Evolutionary conservation across 2,113 vertebrate species (phyloP).

Genomic region (Phycodurus eques): DNA sequence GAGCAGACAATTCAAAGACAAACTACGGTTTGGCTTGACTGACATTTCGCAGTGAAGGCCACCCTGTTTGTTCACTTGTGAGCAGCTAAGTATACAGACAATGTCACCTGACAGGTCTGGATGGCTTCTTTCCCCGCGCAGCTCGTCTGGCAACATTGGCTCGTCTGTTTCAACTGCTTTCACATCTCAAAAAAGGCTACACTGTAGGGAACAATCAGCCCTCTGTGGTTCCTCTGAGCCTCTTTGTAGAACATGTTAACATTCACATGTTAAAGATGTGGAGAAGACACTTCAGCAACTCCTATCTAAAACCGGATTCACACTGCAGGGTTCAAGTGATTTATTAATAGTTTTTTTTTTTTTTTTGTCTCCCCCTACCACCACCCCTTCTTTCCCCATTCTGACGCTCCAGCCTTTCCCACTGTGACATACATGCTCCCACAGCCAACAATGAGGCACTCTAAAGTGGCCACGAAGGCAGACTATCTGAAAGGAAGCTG

Average conservation of each 20-base stretch:
- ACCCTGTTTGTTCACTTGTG: background rate
- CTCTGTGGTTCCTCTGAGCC: slow-evolving; percentile 1
- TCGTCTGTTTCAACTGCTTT: slow-evolving; percentile 28
- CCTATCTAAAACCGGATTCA: background rate
- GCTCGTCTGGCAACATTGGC: slow-evolving; percentile 40
- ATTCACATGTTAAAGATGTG: background rate
- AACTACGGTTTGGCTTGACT: background rate
- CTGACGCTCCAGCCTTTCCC: no score
- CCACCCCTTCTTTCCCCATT: no score
- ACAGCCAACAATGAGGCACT: no score
- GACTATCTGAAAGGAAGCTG: no score
- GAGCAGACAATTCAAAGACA: background rate
- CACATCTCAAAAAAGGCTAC: slow-evolving; percentile 13
- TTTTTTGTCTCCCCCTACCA: no score
- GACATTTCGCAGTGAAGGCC: slow-evolving; percentile 1
- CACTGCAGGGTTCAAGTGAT: background rate
- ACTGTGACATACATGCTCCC: no score
- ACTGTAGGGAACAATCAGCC: slow-evolving; percentile 5
- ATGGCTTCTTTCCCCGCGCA: slow-evolving; percentile 14
- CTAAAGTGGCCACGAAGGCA: no score
- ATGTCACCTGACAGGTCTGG: slow-evolving; percentile 54
- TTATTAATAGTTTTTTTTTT: no score
- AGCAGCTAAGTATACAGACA: slow-evolving; percentile 28
- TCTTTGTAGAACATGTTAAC: background rate
- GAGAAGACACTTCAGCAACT: background rate